A percentile compares a stretch with the other conserved stretches of the same genome.
Conservation (phyloP, 2,888 invertebrate species). For the Theodoxus fluviatilis region DNA sequence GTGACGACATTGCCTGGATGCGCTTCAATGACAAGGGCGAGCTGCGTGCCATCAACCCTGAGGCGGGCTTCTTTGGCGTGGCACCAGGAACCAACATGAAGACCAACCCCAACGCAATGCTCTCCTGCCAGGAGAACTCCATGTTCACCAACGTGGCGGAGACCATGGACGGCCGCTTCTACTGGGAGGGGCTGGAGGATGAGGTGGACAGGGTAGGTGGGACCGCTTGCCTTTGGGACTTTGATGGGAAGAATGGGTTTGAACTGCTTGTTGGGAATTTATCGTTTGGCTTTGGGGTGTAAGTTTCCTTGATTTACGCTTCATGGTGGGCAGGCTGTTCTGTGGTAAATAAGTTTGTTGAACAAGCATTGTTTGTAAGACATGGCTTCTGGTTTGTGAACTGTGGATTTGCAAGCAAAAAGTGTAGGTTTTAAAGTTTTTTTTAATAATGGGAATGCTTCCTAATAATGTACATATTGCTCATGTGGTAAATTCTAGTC, state of each 20-base stretch:
- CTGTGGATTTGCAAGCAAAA: too few relatives aligned
- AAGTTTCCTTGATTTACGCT: not conserved
- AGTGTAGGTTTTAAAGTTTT: too few relatives aligned
- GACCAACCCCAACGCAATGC: slow-evolving; percentile 97
- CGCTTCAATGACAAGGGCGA: slow-evolving; percentile 71
- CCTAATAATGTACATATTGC: not conserved
- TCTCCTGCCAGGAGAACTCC: slow-evolving; percentile 86
- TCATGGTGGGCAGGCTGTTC: not conserved
- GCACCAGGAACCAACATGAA: slow-evolving; percentile 91
- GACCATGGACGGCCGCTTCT: slow-evolving; percentile 93
- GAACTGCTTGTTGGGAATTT: too few relatives aligned
- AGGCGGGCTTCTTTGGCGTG: slow-evolving; percentile 98
- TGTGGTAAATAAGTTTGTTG: too few relatives aligned
- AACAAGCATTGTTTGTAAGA: too few relatives aligned
- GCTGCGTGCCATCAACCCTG: slow-evolving; percentile 94
- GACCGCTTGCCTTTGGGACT: not conserved
- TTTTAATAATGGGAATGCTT: not conserved
- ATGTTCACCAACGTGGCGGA: slow-evolving; percentile 97
- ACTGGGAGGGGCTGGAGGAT: slow-evolving; percentile 97
- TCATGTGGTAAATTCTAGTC: too few relatives aligned
- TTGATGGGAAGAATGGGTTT: not conserved
- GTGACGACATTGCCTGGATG: slow-evolving; percentile 95
- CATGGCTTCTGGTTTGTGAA: too few relatives aligned
- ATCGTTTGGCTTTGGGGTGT: too few relatives aligned
- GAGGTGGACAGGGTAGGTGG: slow-evolving; percentile 64